phyloP scores from a whole-genome alignment of 2,113 vertebrate genomes.

The Leiothrix lutea region DNA sequence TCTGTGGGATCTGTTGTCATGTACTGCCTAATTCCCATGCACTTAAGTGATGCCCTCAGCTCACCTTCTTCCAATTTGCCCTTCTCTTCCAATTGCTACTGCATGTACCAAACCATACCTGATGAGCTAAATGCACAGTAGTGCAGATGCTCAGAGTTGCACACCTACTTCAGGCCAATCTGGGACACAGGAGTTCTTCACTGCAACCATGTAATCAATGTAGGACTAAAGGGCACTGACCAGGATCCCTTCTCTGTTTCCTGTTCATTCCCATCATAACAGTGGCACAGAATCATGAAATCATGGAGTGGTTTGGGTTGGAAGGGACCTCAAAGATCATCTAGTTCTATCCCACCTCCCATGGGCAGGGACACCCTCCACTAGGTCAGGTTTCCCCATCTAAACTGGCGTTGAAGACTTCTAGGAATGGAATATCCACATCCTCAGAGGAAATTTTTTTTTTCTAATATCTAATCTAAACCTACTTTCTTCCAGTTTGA shows the following conservation, averaged over 20 bases:
- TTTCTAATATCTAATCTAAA: background rate
- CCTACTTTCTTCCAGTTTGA: background rate
- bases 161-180: accelerated
- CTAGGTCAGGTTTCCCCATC: background rate
- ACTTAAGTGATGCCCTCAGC: background rate
- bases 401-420: background rate
- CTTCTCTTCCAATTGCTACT: background rate
- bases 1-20: background rate
- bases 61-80: background rate
- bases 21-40: background rate
- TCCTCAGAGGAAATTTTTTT: background rate
- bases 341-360: background rate
- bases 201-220: background rate
- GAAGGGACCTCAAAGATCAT: background rate
- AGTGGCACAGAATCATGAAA: background rate
- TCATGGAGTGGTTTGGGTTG: background rate
- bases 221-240: background rate
- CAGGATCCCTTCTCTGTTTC: background rate
- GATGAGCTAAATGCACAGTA: background rate
- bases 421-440: background rate
- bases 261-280: background rate
- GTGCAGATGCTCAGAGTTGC: background rate
- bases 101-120: background rate
- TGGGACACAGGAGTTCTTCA: background rate
- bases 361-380: background rate